Percentiles rank a stretch among this genome's conserved stretches.
Evolutionary conservation across 1,140 invertebrate species (phyloP).

Genomic region (Bilobella aurantiaca): DNA sequence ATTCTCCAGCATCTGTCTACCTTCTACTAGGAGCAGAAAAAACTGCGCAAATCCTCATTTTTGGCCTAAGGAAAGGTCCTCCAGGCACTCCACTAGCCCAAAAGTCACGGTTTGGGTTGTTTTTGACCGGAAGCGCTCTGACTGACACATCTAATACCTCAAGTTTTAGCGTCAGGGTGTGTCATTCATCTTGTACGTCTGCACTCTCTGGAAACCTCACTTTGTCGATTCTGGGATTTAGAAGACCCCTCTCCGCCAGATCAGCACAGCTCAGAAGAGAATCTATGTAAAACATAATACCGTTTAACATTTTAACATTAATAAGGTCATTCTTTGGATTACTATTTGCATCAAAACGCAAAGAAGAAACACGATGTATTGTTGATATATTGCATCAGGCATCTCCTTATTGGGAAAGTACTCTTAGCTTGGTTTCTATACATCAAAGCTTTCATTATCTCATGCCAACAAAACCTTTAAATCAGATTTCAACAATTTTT

Average conservation of each 20-base stretch:
- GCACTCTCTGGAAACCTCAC: too few relatives aligned
- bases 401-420: too few relatives aligned
- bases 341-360: too few relatives aligned
- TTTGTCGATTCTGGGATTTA: constrained; percentile 7
- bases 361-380: too few relatives aligned
- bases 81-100: neutral
- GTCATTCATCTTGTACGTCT: neutral
- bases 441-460: too few relatives aligned
- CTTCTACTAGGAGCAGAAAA: neutral
- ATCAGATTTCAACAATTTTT: too few relatives aligned
- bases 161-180: neutral
- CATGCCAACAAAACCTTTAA: too few relatives aligned
- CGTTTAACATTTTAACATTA: too few relatives aligned
- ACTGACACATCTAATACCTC: neutral
- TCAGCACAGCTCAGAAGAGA: neutral
- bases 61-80: neutral
- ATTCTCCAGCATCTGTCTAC: neutral
- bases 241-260: neutral
- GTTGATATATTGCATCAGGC: too few relatives aligned
- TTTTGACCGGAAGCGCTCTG: neutral
- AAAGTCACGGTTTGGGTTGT: constrained; percentile 1
- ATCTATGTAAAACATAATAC: neutral
- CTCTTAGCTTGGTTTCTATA: too few relatives aligned
- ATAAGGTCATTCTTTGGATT: too few relatives aligned
- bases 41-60: neutral